phyloP scores from a whole-genome alignment of 2,113 vertebrate genomes.

The Engraulis encrasicolus region DNA sequence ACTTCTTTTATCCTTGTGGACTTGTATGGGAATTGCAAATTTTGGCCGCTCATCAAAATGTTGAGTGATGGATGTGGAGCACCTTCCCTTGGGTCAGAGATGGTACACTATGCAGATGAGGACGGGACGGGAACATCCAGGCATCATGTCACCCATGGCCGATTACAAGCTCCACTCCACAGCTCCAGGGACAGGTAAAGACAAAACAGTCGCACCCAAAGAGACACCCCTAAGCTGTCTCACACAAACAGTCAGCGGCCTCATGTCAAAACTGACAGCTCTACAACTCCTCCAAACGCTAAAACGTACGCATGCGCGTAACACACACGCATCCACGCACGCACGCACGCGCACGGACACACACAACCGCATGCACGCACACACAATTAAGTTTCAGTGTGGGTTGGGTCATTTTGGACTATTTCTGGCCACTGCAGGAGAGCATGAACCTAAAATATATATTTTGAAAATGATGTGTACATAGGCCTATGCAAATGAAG shows the following conservation, averaged over 20 bases:
- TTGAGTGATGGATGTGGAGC: slow-evolving; percentile 1
- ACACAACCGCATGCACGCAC: too few species aligned
- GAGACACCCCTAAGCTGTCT: not conserved
- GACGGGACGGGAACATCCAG: not conserved
- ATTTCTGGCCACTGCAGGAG: not conserved
- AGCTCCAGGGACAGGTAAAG: slow-evolving; percentile 9
- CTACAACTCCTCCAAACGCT: not conserved
- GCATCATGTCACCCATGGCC: not conserved
- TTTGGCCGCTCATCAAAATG: not conserved
- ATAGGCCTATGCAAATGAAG: slow-evolving; percentile 92
- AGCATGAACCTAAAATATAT: slow-evolving; percentile 60
- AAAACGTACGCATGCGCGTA: not conserved
- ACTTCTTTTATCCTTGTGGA: not conserved
- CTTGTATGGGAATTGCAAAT: not conserved
- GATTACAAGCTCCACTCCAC: too few species aligned
- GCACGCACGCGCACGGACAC: too few species aligned
- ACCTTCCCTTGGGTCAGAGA: not conserved
- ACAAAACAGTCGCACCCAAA: not conserved
- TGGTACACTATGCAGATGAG: not conserved
- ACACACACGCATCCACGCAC: too few species aligned
- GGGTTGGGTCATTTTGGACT: slow-evolving; percentile 1
- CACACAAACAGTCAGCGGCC: not conserved
- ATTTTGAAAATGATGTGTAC: slow-evolving; percentile 78
- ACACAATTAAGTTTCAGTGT: too few species aligned
- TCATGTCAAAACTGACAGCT: not conserved